These are phyloP conservation scores for Meleagris gallopavo DNA, from an alignment of 2,113 vertebrate species.

Conservation along the genomic window DNA sequence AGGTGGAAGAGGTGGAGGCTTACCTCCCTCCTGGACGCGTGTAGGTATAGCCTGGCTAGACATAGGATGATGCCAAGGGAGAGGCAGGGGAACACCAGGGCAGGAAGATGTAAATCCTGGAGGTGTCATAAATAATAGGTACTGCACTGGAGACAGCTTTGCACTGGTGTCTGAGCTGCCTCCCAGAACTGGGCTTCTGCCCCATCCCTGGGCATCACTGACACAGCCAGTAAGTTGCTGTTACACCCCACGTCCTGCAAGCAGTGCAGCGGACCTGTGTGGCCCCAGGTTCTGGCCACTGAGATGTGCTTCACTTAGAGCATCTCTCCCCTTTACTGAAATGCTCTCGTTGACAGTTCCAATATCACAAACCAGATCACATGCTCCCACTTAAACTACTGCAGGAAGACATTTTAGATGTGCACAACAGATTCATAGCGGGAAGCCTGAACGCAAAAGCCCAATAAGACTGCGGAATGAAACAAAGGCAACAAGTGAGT, in stretches of 20 bases:
- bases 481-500: background rate
- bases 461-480: background rate
- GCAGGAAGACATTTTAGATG: slow-evolving; percentile 30
- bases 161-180: background rate
- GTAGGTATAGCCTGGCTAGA: background rate
- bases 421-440: background rate
- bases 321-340: background rate
- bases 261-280: fast-evolving
- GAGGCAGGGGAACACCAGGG: background rate
- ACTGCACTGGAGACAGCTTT: fast-evolving
- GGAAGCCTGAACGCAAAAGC: background rate
- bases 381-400: slow-evolving; percentile 1
- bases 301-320: background rate
- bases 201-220: background rate
- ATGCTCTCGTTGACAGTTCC: background rate
- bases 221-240: background rate
- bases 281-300: background rate
- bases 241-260: background rate
- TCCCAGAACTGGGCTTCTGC: background rate
- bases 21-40: background rate
- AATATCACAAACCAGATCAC: background rate
- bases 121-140: background rate
- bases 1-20: background rate
- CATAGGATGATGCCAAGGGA: background rate
- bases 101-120: background rate